Evolutionary conservation across 2,888 invertebrate species (phyloP).

Genomic region (Eupithecia dodoneata): DNA sequence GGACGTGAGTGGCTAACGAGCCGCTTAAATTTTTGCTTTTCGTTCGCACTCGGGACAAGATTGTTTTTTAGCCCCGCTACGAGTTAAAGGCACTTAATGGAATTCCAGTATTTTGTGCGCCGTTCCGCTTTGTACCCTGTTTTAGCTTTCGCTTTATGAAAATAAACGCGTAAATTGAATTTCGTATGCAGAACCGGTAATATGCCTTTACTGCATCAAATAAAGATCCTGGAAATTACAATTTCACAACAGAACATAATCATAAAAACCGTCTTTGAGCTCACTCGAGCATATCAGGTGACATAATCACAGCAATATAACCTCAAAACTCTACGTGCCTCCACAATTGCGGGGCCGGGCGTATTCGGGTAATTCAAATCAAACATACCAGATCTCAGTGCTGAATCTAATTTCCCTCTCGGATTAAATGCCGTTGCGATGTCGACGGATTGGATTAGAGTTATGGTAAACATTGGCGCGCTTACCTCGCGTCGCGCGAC

Average conservation of each 20-base stretch:
- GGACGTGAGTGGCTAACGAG: constrained; percentile 57
- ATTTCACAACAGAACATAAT: constrained; percentile 24
- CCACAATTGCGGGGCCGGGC: constrained; percentile 33
- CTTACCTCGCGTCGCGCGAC: constrained; percentile 21
- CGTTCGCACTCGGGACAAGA: constrained; percentile 45
- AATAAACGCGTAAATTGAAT: constrained; percentile 20
- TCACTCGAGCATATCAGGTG: constrained; percentile 37
- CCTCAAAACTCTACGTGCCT: constrained; percentile 43
- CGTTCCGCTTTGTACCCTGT: constrained; percentile 15
- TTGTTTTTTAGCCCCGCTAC: constrained; percentile 51
- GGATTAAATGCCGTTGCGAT: constrained; percentile 69
- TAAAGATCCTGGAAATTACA: constrained; percentile 12
- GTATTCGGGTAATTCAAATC: constrained; percentile 60
- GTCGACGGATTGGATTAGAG: constrained; percentile 65
- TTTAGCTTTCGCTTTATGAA: constrained; percentile 21
- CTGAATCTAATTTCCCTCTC: constrained; percentile 73
- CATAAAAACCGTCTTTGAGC: constrained; percentile 23
- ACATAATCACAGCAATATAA: constrained; percentile 36
- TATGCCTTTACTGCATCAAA: not conserved
- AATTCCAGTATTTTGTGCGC: constrained; percentile 33
- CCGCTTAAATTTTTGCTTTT: constrained; percentile 56
- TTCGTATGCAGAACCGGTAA: not conserved
- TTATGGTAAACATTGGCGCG: constrained; percentile 37
- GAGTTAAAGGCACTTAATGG: constrained; percentile 40
- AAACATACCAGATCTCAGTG: constrained; percentile 65